Evolutionary conservation across 2,888 invertebrate genomes (phyloP).

Genomic region (Agrochola macilenta): DNA sequence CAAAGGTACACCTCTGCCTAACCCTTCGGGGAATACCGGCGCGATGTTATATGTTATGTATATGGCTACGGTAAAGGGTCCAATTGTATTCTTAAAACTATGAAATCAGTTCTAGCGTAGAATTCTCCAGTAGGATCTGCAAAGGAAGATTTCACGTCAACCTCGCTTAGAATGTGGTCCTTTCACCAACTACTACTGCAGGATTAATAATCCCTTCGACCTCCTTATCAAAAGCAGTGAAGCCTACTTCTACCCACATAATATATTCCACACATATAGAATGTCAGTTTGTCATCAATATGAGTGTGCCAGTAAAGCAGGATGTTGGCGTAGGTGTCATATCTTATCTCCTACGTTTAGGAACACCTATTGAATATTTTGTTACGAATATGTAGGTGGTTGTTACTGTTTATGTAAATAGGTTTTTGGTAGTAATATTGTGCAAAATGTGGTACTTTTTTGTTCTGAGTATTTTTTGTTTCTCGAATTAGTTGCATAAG

Average conservation of each 20-base stretch:
- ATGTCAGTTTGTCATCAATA: conserved; percentile 38
- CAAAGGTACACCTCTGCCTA: too few species aligned
- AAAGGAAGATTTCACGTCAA: background rate
- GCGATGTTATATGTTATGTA: too few species aligned
- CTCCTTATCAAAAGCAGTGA: background rate
- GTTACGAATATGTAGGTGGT: conserved; percentile 33
- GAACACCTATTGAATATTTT: conserved; percentile 56
- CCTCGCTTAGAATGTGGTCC: background rate
- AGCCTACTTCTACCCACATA: background rate
- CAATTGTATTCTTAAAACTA: background rate
- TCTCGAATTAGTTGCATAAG: background rate
- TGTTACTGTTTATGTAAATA: conserved; percentile 35
- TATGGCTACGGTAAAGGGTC: background rate
- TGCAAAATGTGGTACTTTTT: background rate
- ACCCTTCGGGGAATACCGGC: too few species aligned
- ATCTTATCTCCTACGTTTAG: conserved; percentile 52
- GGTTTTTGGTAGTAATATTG: background rate
- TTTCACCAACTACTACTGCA: background rate
- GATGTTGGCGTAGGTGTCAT: conserved; percentile 54
- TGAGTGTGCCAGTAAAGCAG: conserved; percentile 43
- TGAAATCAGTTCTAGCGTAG: background rate
- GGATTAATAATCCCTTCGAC: background rate
- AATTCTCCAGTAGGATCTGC: background rate
- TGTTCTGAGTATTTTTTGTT: background rate
- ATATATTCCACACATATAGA: background rate